Evolutionary conservation across 1,140 invertebrate species (phyloP).

Genomic region (Batillaria attramentaria): DNA sequence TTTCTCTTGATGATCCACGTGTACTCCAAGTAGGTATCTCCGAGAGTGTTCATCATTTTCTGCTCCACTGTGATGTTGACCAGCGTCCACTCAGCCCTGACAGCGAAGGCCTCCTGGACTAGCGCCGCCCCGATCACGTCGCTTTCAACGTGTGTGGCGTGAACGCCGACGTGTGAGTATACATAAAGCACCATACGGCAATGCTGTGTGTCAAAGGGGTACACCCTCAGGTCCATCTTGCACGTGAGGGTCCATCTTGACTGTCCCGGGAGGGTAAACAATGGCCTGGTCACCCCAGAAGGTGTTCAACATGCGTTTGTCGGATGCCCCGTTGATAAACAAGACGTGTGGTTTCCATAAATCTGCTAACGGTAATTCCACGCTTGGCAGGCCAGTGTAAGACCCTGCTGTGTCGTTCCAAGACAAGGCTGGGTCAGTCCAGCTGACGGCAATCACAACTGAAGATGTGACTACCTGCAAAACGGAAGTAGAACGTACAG

Average conservation of each 20-base stretch:
- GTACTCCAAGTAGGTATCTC: conserved; percentile 44
- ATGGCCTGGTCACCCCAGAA: not conserved
- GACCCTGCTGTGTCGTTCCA: not conserved
- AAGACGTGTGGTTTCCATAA: too few species aligned
- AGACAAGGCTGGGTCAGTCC: not conserved
- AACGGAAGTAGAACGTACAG: too few species aligned
- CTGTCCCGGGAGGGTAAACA: not conserved
- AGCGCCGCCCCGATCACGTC: too few species aligned
- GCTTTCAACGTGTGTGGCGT: too few species aligned
- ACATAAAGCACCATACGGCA: not conserved
- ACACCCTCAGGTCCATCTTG: not conserved
- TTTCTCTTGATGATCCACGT: conserved; percentile 86
- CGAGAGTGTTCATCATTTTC: not conserved
- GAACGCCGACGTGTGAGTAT: not conserved
- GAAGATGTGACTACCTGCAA: not conserved
- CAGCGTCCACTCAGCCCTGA: not conserved
- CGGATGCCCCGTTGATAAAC: too few species aligned
- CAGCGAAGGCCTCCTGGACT: not conserved
- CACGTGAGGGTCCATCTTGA: not conserved
- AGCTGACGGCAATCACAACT: not conserved
- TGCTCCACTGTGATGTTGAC: not conserved
- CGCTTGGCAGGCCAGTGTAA: not conserved
- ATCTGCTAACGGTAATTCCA: not conserved
- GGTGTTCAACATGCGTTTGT: too few species aligned
- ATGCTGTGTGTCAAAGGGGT: conserved; percentile 1